Base-by-base conservation (phyloP, 35 echinoderm and acorn worm genomes). In the Apostichopus californicus region DNA sequence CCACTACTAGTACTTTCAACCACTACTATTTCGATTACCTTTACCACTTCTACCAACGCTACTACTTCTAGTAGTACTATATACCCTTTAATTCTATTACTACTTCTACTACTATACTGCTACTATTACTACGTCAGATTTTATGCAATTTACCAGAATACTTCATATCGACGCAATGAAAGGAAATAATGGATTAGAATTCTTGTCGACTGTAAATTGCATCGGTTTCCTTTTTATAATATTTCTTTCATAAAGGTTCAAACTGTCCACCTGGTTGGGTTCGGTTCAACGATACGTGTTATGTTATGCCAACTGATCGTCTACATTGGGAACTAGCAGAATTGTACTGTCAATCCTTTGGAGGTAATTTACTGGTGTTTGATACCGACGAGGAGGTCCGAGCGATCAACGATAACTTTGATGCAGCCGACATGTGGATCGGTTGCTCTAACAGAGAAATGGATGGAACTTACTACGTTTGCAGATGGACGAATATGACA, bases 301-400 rank as follows among this genome's bases (percentile, higher is more conserved):
- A 83, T 17, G 13, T 57, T 17, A 83, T 7, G 11, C 52, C 11
- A 54, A 56, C 34, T 2, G n/a, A 9, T 18, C 7, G 46, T 9
- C 10, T 55, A 56, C 9, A 2, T 8, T 83, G 80, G 80, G 53
- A 56, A 5, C 21, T 18, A 11, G n/a, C 80, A 14, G 34, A 83
- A 56, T 12, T 83, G 18, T 83, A 55, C 80, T 83, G 80, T 55
- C 34, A 83, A 55, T 83, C 80, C 13, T 83, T 83, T 56, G 80
- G 46, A 55, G 80, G 80, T 8, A 34, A 83, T 55, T 83, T 83
- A 83, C 80, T 83, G 18, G 55, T 56, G 4, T 15, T 83, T 83
- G 28, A 83, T 57, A 55, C 24, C 2, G 80, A 56, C 5, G 10
- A 83, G 18, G 80, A 83, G 12, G 6, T 83, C 2, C 13, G 2